Evolutionary conservation across 1,140 invertebrate genomes (phyloP), one percentile per base, ranked within the genome.

Genomic region (Brachystomella parvula): DNA sequence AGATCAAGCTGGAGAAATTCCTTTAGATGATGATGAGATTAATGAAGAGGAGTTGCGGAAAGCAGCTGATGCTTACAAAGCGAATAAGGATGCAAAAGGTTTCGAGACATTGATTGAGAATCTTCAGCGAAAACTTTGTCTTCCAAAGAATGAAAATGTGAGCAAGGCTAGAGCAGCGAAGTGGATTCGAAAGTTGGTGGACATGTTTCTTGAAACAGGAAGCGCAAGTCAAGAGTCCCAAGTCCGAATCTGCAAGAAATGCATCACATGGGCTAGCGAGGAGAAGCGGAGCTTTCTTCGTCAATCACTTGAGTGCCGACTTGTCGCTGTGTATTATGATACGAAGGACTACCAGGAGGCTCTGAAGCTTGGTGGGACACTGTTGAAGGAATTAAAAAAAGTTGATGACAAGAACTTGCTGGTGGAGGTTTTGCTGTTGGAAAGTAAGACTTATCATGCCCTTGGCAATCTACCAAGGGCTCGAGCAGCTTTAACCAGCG

Each of bases 141-240:
- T 60, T 15, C 58, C 58, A 3, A 9, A 26, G 33, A 60, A 60
- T 26, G 87, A 87, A 70, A 81, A 89, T 57, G 94, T 99, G 71
- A 97, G 94, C 75, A 99, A 99, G 82, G 96, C 96, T 28, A 99
- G 99, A 80, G 96, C 97, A 65, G 96, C 96, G 0, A 99, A 99
- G 80, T 81, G 99, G 65, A 95, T 99, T 0, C 85, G 96, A 67
- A 90, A 92, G 15, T 81, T 99, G 58, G 95, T 99, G 6, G 96
- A 99, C 79, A 88, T 96, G 80, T 99, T 98, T 79, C 81, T 99
- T 56, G 95, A 98, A 79, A 86, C 99, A 78, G 94, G 97, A 79
- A 53, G 24, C 24, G 92, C 90, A 68, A 89, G 92, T 65, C 94
- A 92, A 82, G 83, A 86, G 67, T 89, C 93, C 78, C 80, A 73